Evolutionary conservation across 2,888 invertebrate genomes (phyloP), one percentile per base, ranked within the genome.

Genomic region (Cheilosia scutellata): DNA sequence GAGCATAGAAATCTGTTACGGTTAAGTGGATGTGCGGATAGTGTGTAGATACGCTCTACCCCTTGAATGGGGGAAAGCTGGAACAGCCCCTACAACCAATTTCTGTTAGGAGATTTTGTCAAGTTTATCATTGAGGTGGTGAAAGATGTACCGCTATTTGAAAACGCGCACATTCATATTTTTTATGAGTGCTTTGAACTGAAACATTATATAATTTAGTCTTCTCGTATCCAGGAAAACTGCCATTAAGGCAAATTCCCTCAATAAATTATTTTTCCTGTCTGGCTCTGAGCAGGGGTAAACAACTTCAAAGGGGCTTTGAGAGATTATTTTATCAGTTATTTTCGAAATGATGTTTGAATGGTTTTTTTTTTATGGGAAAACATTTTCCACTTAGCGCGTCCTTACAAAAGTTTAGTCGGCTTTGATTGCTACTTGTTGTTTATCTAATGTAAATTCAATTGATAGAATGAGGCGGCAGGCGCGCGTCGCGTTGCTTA

Each of bases 331-430:
- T 42, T 68, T 20, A 53, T 53, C 58, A 37, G 20, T 70, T 49
- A 2, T 33, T 37, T 49, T 7, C 25, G 5, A 25, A 63, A 44
- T 16, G 62, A 51, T 42, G 51, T 42, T 33, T 77, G 53, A 53
- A 16, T 4, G 68, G 0, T 60, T 37, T 55, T 31, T 40, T 68
- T 37, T 37, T 33, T 47, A 53, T 27, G 27, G 42, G 42, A 5
- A 65, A 44, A 70, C 62, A 62, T 68, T 66, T 76, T 76, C 66
- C 66, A 42, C 68, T 77, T 53, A 60, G 44, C 60, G 57, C 53
- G 51, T 58, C 68, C 49, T 77, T 68, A 68, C 31, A 29, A 51
- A 77, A 77, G 44, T 51, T 53, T 44, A 42, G 33, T 53, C 40
- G 65, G 49, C 16, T 49, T 57, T 27, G 42, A 53, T 53, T 68